These are phyloP conservation scores for Eunapius fragilis DNA, from an alignment of 37 sponge, comb jelly and placozoan genomes.

Conservation along the genomic window DNA sequence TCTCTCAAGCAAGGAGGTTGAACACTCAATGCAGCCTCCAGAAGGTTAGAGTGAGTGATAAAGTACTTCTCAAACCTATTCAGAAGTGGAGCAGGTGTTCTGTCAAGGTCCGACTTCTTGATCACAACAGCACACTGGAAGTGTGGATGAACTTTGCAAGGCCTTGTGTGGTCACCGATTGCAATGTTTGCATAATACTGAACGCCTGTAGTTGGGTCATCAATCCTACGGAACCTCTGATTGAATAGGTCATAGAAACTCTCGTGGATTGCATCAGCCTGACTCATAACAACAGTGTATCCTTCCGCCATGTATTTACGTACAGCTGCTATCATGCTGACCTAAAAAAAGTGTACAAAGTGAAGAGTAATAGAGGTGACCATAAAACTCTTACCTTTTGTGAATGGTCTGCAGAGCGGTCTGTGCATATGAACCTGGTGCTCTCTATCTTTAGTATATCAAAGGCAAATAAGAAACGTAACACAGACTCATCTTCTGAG, in stretches of 20 bases:
- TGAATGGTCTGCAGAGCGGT: constrained; percentile 77
- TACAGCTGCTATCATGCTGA: constrained; percentile 78
- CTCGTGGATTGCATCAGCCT: constrained; percentile 87
- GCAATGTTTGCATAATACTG: constrained; percentile 86
- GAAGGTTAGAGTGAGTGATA: constrained; percentile 59
- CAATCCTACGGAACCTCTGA: constrained; percentile 78
- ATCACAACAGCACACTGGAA: constrained; percentile 86
- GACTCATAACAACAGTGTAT: constrained; percentile 83
- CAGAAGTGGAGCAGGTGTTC: constrained; percentile 83
- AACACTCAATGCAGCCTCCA: constrained; percentile 59
- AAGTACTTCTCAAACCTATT: constrained; percentile 90
- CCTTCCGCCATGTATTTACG: constrained; percentile 78
- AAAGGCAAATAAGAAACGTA: constrained; percentile 36
- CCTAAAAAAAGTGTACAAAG: constrained; percentile 19
- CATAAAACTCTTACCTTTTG: constrained; percentile 13
- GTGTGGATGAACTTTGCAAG: constrained; percentile 73
- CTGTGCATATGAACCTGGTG: constrained; percentile 61
- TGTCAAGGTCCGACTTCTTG: constrained; percentile 65
- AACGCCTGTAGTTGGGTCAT: constrained; percentile 44
- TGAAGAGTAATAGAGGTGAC: too few species aligned
- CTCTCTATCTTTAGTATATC: constrained; percentile 1
- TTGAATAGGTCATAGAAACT: constrained; percentile 93
- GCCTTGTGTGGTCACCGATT: constrained; percentile 80
- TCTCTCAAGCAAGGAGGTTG: constrained; percentile 72
- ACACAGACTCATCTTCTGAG: constrained; percentile 49